Base-by-base conservation (phyloP, 2,888 invertebrate genomes). In the Drosophila peninsularis region DNA sequence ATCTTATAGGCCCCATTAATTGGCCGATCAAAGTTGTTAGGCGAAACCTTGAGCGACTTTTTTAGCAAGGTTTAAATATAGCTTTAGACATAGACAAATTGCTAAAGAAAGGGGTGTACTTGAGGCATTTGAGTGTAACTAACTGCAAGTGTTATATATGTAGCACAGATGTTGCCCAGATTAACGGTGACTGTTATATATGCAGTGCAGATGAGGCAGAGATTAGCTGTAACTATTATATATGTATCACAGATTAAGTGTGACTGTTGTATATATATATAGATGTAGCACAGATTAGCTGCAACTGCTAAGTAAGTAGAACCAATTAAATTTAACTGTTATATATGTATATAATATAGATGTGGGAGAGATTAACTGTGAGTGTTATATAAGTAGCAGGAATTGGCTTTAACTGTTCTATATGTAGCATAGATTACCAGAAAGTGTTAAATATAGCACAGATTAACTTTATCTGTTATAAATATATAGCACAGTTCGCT, bases 1-100 rank as follows among this genome's bases (percentile, higher is more conserved):
- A 32, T 21, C 30, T 45, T 44, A 52, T 62, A 56, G 39, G 30
- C 19, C 27, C 13, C 30, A 62, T 67, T 74, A 75, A 54, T 69
- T 57, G 45, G 52, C 37, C 57, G 58, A 57, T 61, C 24, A 61
- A 47, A 47, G 47, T 67, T 39, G 36, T 39, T 45, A 10, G 19
- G 21, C 30, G 17, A 41, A 62, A 50, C 61, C 27, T 73, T 57
- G 44, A 45, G 11, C n/a, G 11, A 19, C 13, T 21, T 24, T 47
- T 47, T 30, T n/a, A 32, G 53, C 3, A 37, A 14, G 27, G 9
- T 27, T 50, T 34, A 34, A 34, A 50, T 34, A 34, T 50, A 50
- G 30, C 49, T 21, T 50, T 9, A 34, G 21, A 34, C 34, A 14
- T 5, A 34, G 32, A 14, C 17, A 19, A 50, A 50, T 34, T 50